A percentile compares a stretch with the other conserved stretches of the same genome.
Evolutionary conservation across 1,140 invertebrate species (phyloP).

Genomic region (Nautilus pompilius): DNA sequence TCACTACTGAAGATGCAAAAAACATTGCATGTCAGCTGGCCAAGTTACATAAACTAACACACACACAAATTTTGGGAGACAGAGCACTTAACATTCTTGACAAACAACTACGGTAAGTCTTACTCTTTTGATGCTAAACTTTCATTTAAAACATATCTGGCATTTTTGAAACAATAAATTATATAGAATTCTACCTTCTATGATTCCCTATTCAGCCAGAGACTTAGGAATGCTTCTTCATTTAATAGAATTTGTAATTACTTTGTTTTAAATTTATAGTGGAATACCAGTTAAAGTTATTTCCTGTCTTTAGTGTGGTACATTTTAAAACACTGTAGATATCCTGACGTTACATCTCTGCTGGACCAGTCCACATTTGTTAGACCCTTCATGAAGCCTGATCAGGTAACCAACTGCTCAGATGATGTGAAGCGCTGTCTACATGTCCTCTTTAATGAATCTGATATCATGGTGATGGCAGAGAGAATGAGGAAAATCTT

Average conservation of each 20-base stretch:
- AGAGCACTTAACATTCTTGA: too few relatives aligned
- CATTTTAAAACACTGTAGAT: conserved; percentile 14
- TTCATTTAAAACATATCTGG: too few relatives aligned
- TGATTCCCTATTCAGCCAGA: background rate
- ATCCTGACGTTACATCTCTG: conserved; percentile 21
- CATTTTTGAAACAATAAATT: background rate
- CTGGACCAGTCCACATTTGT: conserved; percentile 35
- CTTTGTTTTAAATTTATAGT: background rate
- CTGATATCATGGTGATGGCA: conserved; percentile 14
- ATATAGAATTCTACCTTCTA: background rate
- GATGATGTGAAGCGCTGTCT: conserved; percentile 16
- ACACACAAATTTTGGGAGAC: too few relatives aligned
- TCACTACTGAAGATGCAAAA: too few relatives aligned
- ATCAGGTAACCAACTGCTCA: conserved; percentile 24
- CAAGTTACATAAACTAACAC: too few relatives aligned
- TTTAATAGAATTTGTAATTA: background rate
- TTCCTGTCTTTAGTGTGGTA: background rate
- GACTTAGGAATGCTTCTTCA: background rate
- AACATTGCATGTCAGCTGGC: too few relatives aligned
- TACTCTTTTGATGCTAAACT: too few relatives aligned
- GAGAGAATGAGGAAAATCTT: conserved; percentile 28
- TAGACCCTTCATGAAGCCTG: conserved; percentile 21
- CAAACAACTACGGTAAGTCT: too few relatives aligned
- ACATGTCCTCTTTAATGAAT: conserved; percentile 21
- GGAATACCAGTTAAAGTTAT: too few relatives aligned